These are phyloP conservation scores for Camelus bactrianus DNA, from an alignment of 2,113 vertebrate species.

Conservation along the genomic window DNA sequence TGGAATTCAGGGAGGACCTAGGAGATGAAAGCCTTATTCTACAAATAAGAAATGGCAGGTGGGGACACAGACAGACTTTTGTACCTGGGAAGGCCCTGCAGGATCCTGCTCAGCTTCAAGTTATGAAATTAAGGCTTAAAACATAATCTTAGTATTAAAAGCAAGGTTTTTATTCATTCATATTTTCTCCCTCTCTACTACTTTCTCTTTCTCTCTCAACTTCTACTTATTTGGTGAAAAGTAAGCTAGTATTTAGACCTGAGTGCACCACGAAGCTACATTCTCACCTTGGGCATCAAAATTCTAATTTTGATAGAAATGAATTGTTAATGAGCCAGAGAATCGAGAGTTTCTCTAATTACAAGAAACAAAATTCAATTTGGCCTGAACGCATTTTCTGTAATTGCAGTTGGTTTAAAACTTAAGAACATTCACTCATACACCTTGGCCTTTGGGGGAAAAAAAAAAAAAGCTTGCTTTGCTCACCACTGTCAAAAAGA, in stretches of 20 bases:
- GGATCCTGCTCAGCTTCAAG: too few relatives aligned
- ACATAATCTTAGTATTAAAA: constrained; percentile 14
- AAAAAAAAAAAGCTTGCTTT: background rate
- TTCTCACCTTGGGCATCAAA: constrained; percentile 22
- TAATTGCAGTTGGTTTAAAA: constrained; percentile 57
- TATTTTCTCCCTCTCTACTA: background rate
- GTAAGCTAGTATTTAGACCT: background rate
- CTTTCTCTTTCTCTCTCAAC: background rate
- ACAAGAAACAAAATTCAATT: constrained; percentile 61
- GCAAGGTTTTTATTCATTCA: background rate
- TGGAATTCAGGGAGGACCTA: too few relatives aligned
- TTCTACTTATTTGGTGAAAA: background rate
- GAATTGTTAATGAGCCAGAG: constrained; percentile 60
- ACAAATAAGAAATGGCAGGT: too few relatives aligned
- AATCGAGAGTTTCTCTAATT: constrained; percentile 62
- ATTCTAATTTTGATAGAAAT: constrained; percentile 67
- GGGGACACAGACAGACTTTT: too few relatives aligned
- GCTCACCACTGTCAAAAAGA: constrained; percentile 6
- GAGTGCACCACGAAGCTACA: background rate
- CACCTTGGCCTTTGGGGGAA: background rate
- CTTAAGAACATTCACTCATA: background rate
- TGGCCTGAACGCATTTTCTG: background rate
- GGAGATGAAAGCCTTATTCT: too few relatives aligned
- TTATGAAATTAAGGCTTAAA: background rate
- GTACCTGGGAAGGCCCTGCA: too few relatives aligned